Conservation (phyloP, 1,140 invertebrate genomes). For the Zophobas atratus region DNA sequence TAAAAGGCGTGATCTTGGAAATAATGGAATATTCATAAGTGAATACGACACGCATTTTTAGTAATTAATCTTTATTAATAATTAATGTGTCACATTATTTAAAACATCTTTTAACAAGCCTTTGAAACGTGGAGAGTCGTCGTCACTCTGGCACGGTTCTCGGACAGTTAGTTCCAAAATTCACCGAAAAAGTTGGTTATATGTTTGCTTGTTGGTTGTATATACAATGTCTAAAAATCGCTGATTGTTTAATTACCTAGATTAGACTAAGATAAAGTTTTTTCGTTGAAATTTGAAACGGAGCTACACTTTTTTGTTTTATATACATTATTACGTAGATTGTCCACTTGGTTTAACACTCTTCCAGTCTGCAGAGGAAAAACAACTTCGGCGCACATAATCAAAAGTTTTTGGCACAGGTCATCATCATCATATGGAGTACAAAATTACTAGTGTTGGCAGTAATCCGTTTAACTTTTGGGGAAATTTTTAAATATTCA, state of each 20-base stretch:
- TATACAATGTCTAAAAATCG: slow-evolving; percentile 49
- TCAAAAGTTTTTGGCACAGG: slow-evolving; percentile 47
- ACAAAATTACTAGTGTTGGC: slow-evolving; percentile 46
- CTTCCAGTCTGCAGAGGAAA: slow-evolving; percentile 31
- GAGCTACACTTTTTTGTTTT: slow-evolving; percentile 41
- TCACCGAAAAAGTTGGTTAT: slow-evolving; percentile 61
- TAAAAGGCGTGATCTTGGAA: slow-evolving; percentile 29
- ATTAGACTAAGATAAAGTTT: slow-evolving; percentile 52
- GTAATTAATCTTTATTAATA: slow-evolving; percentile 60
- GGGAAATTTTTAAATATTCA: slow-evolving; percentile 42
- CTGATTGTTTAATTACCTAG: slow-evolving; percentile 47
- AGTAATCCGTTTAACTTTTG: slow-evolving; percentile 35
- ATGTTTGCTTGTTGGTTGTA: slow-evolving; percentile 46
- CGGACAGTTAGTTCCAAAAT: slow-evolving; percentile 61
- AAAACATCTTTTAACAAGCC: slow-evolving; percentile 61
- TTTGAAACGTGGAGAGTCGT: slow-evolving; percentile 40
- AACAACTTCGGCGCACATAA: slow-evolving; percentile 49
- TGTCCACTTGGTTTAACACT: slow-evolving; percentile 51
- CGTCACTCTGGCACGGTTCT: slow-evolving; percentile 13
- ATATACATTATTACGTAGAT: slow-evolving; percentile 49
- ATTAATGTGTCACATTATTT: slow-evolving; percentile 63
- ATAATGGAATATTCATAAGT: slow-evolving; percentile 43
- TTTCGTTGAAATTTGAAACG: slow-evolving; percentile 67
- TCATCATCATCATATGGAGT: slow-evolving; percentile 24
- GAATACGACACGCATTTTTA: slow-evolving; percentile 44